Evolutionary conservation across 2,797 vertebrate species (phyloP), one percentile per base, ranked within the genome.

Genomic region (Lithobates pipiens): DNA sequence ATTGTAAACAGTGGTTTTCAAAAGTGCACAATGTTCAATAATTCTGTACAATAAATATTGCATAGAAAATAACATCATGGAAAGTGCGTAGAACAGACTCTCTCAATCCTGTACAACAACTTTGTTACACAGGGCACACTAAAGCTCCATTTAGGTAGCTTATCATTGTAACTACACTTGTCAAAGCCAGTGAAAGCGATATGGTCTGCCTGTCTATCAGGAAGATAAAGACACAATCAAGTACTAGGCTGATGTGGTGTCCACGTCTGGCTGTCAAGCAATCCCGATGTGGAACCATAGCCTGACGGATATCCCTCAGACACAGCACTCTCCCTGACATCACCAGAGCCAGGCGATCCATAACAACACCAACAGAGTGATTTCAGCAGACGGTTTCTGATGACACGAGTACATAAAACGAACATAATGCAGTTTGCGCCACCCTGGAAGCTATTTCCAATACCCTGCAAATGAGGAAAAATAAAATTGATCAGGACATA

Each of bases 371-470:
- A 94, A 89, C 95, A 94, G 7, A 97, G 69, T 1, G 89, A 54
- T 0, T 92, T 72, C 9, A 93, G 72, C 65, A 99, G 95, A 2
- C 96, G 95, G 0, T 90, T 50, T 1, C 98, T 94, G 63, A 99
- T 91, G 0, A 92, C 94, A 0, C 89, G 93, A 0, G 98, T 99
- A 36, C 96, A 96, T 63, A 99, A 89, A 1, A 97, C 96, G 3
- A 99, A 99, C 95, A 97, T 95, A 89, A 99, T 94, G 89, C 98
- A 98, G 94, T 99, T 99, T 88, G 98, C 98, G 0, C 97, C 98
- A 88, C 98, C 98, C 90, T 99, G 98, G 71, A 96, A 97, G 0
- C 97, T 99, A 95, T 99, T 99, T 8, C 98, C 98, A 0, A 99
- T 93, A 0, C 98, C 98, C 98, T 98, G 95, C 13, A 1, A 16